Conservation (phyloP, 92 coral and sea anemone genomes). For the Heteractis magnifica region DNA sequence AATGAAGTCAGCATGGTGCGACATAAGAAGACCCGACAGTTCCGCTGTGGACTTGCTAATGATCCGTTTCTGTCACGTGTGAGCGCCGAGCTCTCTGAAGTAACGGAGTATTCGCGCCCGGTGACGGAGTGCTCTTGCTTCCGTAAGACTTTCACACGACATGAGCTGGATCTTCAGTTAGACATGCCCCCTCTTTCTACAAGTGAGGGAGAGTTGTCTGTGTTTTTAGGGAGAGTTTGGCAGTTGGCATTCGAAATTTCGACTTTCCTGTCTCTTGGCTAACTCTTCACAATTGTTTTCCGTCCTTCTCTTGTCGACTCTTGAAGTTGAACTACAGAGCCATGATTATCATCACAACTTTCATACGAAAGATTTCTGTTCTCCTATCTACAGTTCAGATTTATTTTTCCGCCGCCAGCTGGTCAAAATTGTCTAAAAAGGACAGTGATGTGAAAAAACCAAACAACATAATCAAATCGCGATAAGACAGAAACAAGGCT, state of each 20-base stretch:
- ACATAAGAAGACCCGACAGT: constrained; percentile 68
- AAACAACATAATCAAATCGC: no score
- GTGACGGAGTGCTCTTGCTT: constrained; percentile 63
- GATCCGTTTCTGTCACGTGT: constrained; percentile 10
- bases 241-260: constrained; percentile 78
- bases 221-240: constrained; percentile 75
- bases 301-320: not conserved
- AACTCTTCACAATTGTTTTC: not conserved
- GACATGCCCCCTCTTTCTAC: constrained; percentile 67
- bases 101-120: constrained; percentile 89
- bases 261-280: constrained; percentile 38
- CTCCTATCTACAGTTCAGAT: no score
- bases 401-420: no score
- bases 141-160: constrained; percentile 77
- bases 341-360: no score
- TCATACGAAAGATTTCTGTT: no score
- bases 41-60: constrained; percentile 1
- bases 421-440: no score
- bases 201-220: constrained; percentile 50
- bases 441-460: no score
- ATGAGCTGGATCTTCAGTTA: constrained; percentile 60
- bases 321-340: no score
- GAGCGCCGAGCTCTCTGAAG: constrained; percentile 55
- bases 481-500: no score
- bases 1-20: constrained; percentile 79